Base-by-base conservation (phyloP, 1,140 invertebrate genomes). In the Atta colombica region DNA sequence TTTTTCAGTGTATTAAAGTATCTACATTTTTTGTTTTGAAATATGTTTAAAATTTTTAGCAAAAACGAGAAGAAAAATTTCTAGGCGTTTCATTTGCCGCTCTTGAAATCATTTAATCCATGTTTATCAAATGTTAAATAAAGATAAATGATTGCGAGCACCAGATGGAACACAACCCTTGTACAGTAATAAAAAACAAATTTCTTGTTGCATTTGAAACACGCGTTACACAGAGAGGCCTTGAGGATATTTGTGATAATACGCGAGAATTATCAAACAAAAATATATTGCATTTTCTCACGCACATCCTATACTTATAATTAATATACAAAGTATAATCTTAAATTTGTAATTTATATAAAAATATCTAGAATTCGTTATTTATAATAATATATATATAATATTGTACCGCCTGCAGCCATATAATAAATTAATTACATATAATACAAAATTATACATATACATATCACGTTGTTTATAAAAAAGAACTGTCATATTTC, bases 381-480 rank as follows among this genome's bases (percentile, higher is more conserved):
- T 61, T 21, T 39, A 55, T 18, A 63, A 18, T 45, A 49, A 69
- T 18, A 10, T 63, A 61, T 45, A 61, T 61, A 25, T 45, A 75
- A 25, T 58, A 71, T 39, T 45, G 8, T 60, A 82, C 28, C 7
- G 25, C 25, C 58, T 28, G 39, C 39, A 45, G 39, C 39, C 39
- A 65, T 18, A 58, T 63, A 71, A 71, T 60, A 60, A 69, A 69
- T 35, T 80, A 80, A 14, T 60, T 71, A 82, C 8, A 6, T 75
- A 75, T 75, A n/a, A 49, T 74, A 84, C 39, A 63, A 69, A 51
- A 21, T 61, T 84, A 75, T 31, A 72, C 10, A 74, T 39, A 49
- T 72, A 51, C 21, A 51, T 72, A 82, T 49, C 10, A 74, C 12
- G 28, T 12, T 61, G 63, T 61, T 51, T 6, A 69, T 28, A 12